A percentile compares a stretch with the other conserved stretches of the same genome.
Conservation (phyloP, 2,888 invertebrate species). For the Pemphredon lugubris region DNA sequence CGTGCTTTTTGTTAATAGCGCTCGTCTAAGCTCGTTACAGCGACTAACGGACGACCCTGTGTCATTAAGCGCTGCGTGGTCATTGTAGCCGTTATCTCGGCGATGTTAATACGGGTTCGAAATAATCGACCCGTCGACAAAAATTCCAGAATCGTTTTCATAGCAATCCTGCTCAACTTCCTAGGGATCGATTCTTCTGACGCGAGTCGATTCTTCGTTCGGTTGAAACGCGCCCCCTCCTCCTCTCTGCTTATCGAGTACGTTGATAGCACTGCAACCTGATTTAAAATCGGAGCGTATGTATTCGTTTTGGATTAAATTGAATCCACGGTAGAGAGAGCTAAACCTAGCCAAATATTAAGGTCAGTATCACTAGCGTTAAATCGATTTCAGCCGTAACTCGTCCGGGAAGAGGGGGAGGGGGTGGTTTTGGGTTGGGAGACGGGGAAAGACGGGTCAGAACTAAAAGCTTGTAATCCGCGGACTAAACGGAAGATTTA, state of each 20-base stretch:
- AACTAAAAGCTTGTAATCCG: too few relatives aligned
- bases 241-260: neutral
- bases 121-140: too few relatives aligned
- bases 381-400: constrained; percentile 19
- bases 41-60: constrained; percentile 7
- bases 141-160: too few relatives aligned
- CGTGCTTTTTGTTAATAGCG: constrained; percentile 49
- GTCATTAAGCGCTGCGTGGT: constrained; percentile 28
- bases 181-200: constrained; percentile 6
- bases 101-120: constrained; percentile 23
- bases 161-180: constrained; percentile 9
- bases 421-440: too few relatives aligned
- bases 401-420: neutral
- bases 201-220: constrained; percentile 4
- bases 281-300: constrained; percentile 3
- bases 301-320: constrained; percentile 4
- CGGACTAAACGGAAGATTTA: too few relatives aligned
- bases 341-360: neutral
- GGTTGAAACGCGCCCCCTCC: constrained; percentile 18
- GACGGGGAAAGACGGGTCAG: too few relatives aligned
- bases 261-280: neutral
- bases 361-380: constrained; percentile 9
- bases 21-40: constrained; percentile 30
- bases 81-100: constrained; percentile 19
- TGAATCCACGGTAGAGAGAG: neutral